Conservation (phyloP, 2,113 vertebrate genomes). For the Macaca fascicularis region T2T-MFA8v1.1 NC_088386.1:53990501-53991000, state of each 20-base stretch:
- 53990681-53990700: neutral
- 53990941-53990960: neutral
- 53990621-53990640: neutral
- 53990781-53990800: conserved; percentile 31
- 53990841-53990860: neutral
- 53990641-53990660: neutral
- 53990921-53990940: neutral
- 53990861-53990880: conserved; percentile 10
- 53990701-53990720: neutral
- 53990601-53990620: neutral
- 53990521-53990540: neutral
- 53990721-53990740: neutral
- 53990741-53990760: neutral
- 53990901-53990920: neutral
- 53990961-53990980: neutral
- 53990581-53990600: neutral
- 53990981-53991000: neutral
- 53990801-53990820: neutral
- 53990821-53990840: neutral
- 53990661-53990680: neutral
- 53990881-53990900: neutral
- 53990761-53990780: neutral
- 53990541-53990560: neutral
- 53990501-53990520: neutral
- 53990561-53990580: neutral